phyloP scores from a whole-genome alignment of 1,140 invertebrate species.

The Popillia japonica region DNA sequence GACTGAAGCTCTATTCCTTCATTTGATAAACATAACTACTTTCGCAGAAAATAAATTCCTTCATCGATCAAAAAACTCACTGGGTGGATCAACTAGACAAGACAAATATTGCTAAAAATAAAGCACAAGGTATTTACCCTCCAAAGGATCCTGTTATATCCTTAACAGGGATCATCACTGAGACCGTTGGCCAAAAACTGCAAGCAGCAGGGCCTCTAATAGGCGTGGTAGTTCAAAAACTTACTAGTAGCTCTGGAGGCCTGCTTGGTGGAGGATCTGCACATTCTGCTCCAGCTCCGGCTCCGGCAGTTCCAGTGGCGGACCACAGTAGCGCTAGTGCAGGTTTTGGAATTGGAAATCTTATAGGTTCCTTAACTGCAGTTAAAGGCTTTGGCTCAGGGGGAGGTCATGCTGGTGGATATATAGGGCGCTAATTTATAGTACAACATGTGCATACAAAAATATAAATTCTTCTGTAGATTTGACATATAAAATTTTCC shows the following conservation, averaged over 20 bases:
- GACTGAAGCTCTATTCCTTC: background rate
- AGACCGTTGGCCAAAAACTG: slow-evolving; percentile 60
- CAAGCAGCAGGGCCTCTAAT: slow-evolving; percentile 69
- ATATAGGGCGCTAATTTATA: background rate
- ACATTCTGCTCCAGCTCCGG: slow-evolving; percentile 59
- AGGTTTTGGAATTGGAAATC: slow-evolving; percentile 46
- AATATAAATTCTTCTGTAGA: background rate
- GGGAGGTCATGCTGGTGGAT: slow-evolving; percentile 27
- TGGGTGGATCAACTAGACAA: slow-evolving; percentile 72
- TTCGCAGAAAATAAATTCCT: slow-evolving; percentile 76
- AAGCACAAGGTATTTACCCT: slow-evolving; percentile 73
- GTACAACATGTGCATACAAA: background rate
- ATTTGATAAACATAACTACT: background rate
- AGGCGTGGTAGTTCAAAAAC: slow-evolving; percentile 63
- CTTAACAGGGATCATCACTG: slow-evolving; percentile 63
- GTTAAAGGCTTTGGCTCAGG: slow-evolving; percentile 21
- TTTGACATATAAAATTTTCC: background rate
- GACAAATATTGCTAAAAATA: slow-evolving; percentile 76
- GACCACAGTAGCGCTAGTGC: slow-evolving; percentile 52
- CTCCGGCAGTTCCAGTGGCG: slow-evolving; percentile 44
- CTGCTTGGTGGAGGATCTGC: slow-evolving; percentile 61
- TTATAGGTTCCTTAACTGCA: slow-evolving; percentile 35
- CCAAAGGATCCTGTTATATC: slow-evolving; percentile 61
- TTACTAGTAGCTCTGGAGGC: slow-evolving; percentile 66
- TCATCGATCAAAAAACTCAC: slow-evolving; percentile 77